Evolutionary conservation across 64 coral and sea anemone genomes (phyloP), one percentile per base, ranked within the genome.

Genomic region (Pocillopora verrucosa): DNA sequence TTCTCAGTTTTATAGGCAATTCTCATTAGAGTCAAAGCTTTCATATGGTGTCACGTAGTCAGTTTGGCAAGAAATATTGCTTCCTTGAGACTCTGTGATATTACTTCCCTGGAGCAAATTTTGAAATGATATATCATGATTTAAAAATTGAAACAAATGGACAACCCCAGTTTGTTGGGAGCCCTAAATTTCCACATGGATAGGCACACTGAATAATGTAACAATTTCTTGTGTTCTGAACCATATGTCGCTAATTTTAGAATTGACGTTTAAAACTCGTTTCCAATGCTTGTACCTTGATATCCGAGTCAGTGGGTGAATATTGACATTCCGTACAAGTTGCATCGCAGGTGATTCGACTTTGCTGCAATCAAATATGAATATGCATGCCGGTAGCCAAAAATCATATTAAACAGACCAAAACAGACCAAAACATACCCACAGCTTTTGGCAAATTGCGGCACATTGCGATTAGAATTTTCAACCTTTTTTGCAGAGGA

Each of bases 341-440:
- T 24, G 67, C 22, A 11, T 70, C 20, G 22, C 67, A 9, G 67
- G 67, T 70, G 67, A 24, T 70, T 70, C 67, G 25, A 30, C 20
- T 70, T 67, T 70, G 9, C n/a, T n/a, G 10, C n/a, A 26, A 67
- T 67, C 80, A 83, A 83, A 36, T 19, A 38, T 17, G 10, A 84
- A 68, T 84, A 67, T 84, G 36, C 61, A 68, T 69, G 37, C 80
- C 61, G 19, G 14, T n/a, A 37, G 38, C 13, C 61, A 72, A 85
- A 85, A 72, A 70, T 85, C 34, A 3, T 67, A 25, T 72, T 72
- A 72, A 45, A 45, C 26, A 63, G 35, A 65, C n/a, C 65, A 63
- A 51, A 57, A 72, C 38, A 64, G 9, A 36, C 61, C 24, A 70
- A 70, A 70, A 22, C 67, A 70, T 30, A 2, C 6, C 15, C 36